Base-by-base conservation (phyloP, 2,888 invertebrate species). In the Andrena praecox region DNA sequence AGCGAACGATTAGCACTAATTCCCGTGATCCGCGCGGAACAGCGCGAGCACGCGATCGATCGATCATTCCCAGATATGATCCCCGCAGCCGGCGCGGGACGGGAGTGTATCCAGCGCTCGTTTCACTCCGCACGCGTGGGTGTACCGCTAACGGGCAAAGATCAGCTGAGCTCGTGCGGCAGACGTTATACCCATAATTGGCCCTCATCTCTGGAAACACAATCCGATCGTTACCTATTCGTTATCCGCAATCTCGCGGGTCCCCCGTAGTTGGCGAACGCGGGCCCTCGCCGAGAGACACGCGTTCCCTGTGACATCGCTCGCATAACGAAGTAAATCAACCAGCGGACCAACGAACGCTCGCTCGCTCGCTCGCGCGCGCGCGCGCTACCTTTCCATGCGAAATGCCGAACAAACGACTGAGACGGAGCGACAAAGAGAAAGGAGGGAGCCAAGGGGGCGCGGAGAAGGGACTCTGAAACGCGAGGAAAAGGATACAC, bases 141-240 rank as follows among this genome's bases (percentile, higher is more conserved):
- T 85, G 89, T 80, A 89, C 74, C 81, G 84, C 80, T 86, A 87
- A 85, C 87, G 82, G 83, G 83, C 81, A 83, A 82, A 84, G 84
- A 87, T 87, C 87, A 80, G 42, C 87, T 76, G 74, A 82, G 85
- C 85, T 88, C 87, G 88, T 85, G 85, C 89, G 85, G 84, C 77
- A 83, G 76, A 87, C 88, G 89, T 87, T 84, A 89, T 89, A 85
- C 89, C 80, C 89, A 86, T 92, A 92, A 92, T 91, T 92, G 92
- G 90, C 89, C 84, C 84, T 90, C 90, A 90, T 90, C 90, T 90
- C 84, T 85, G 86, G 87, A 88, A 91, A 89, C 88, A 90, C 91
- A 92, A 91, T 91, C 92, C 89, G 90, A 91, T 92, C 92, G 91
- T 91, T 92, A 91, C 88, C 89, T 89, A 90, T 90, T 91, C 90